Evolutionary conservation across 2,113 vertebrate genomes (phyloP), one percentile per base, ranked within the genome.

Genomic region (Semnornis frantzii): DNA sequence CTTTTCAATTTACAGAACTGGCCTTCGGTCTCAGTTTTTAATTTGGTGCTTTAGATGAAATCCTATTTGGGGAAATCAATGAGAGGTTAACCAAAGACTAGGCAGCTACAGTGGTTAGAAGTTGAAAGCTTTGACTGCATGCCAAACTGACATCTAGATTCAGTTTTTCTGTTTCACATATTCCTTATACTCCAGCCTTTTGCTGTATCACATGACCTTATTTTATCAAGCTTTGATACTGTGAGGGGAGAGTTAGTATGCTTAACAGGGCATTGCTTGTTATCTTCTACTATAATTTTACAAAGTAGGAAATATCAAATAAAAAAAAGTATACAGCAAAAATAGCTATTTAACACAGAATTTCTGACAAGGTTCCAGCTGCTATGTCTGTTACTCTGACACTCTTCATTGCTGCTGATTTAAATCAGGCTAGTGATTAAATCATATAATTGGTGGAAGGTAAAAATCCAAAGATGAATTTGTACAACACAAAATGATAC

Each of bases 41-140:
- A 96, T 97, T 95, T 95, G 70, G 39, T 88, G 44, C 82, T 94
- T 95, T 91, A 91, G 87, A 92, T 92, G 79, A 96, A 97, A 97
- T 92, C n/a, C 62, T 95, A 15, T 93, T 96, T 94, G 90, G 80
- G 85, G 88, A 94, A 96, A 96, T 97, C 90, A 96, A 85, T 92
- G 87, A 95, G 73, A 96, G 86, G 91, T 92, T 97, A 97, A 96
- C 94, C 88, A 95, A 94, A 95, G 81, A 85, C 66, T 77, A 89
- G 79, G 57, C 83, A 97, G 87, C 80, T 94, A 82, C 77, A 58
- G 66, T 95, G 83, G 91, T 93, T 92, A 94, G 91, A 94, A 94
- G 77, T 87, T 0, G 10, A 89, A 31, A 82, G 87, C 83, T 96
- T 93, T 97, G 94, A 93, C 73, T 76, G 39, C 84, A 57, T 15